phyloP scores from a whole-genome alignment of 2,113 vertebrate species.

The Halichoerus grypus region DNA sequence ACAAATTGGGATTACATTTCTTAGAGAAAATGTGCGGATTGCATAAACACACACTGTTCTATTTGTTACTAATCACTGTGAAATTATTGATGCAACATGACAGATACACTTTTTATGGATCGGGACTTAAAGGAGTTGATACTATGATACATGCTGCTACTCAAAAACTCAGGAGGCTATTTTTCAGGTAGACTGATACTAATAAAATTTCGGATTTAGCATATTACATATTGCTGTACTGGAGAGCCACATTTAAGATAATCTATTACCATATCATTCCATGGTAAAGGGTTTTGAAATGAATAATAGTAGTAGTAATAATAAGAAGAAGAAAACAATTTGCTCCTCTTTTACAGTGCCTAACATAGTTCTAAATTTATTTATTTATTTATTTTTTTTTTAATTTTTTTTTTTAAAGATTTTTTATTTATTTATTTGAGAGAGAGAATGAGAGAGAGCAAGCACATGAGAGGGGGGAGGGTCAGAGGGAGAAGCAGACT shows the following conservation, averaged over 20 bases:
- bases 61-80: slow-evolving; percentile 32
- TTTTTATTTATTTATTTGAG: too few species aligned
- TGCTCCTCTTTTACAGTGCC: background rate
- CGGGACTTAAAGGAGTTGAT: background rate
- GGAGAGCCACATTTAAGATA: background rate
- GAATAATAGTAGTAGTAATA: slow-evolving; percentile 20
- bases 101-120: slow-evolving; percentile 34
- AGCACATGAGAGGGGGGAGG: too few species aligned
- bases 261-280: background rate
- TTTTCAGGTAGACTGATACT: background rate
- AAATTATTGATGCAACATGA: slow-evolving; percentile 49
- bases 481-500: too few species aligned
- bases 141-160: background rate
- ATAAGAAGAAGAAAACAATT: background rate
- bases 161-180: background rate
- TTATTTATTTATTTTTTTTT: too few species aligned
- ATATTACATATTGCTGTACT: background rate
- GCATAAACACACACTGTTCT: background rate
- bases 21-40: background rate
- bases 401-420: too few species aligned
- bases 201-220: background rate
- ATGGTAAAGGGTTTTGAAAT: background rate
- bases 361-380: background rate
- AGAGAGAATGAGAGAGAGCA: too few species aligned
- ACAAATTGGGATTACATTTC: slow-evolving; percentile 1